Evolutionary conservation across 2,113 vertebrate genomes (phyloP), one percentile per base, ranked within the genome.

Genomic region (Xenotilapia caudafasciata): DNA sequence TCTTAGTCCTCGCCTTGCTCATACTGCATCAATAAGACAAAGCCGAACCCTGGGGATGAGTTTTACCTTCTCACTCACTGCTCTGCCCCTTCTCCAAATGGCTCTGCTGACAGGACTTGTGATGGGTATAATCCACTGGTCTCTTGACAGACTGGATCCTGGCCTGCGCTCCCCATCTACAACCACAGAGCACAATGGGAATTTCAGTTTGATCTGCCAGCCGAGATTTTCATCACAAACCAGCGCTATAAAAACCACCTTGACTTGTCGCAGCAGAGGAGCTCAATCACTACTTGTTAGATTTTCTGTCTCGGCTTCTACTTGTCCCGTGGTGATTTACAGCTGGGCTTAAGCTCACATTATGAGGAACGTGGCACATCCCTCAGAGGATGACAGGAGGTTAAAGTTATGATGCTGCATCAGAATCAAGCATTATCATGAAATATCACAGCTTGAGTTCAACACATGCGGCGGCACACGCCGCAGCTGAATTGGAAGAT

Each of bases 91-190:
- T 8, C 80, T 79, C 70, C 56, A 56, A 85, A 82, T 35, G 56
- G 54, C 86, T 88, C 47, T 85, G 82, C 84, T 90, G 84, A 92
- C 89, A 87, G 73, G 62, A 33, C 88, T 79, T 79, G 47, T 55
- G 83, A 85, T 33, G 58, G 62, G 73, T 84, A 85, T 85, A 83
- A 91, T 91, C 87, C 84, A 65, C 42, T 13, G 13, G 40, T 79
- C 68, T 91, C 85, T 65, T 77, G 85, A 90, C 89, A 85, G 82
- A 86, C 83, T 38, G 85, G 79, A 86, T 90, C 70, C 82, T 10
- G 6, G 82, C 77, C 79, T 12, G 7, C 21, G 0, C 40, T n/a
- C 23, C 47, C 81, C 62, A 28, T 87, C 80, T 86, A 58, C 79
- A 54, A 33, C 47, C 6, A 23, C 80, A 33, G 33, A 80, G 47